A percentile compares a stretch with the other conserved stretches of the same genome.
Evolutionary conservation across 2,888 invertebrate species (phyloP).

Genomic region (Entomobrya proxima): DNA sequence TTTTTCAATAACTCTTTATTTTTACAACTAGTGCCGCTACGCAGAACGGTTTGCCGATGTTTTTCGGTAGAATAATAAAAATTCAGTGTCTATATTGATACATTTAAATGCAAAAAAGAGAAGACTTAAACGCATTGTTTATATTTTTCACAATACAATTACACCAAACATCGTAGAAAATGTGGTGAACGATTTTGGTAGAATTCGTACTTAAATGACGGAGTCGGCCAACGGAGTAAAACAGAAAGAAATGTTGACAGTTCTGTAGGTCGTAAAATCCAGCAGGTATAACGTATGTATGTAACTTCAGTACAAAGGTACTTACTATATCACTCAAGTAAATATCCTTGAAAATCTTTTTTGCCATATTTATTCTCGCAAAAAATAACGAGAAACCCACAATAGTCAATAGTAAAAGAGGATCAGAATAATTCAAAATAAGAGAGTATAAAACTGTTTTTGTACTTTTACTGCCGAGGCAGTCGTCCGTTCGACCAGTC

Average conservation of each 20-base stretch:
- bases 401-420: not conserved
- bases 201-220: no score
- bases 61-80: no score
- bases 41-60: not conserved
- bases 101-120: no score
- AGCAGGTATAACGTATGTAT: slow-evolving; percentile 3
- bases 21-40: slow-evolving; percentile 26
- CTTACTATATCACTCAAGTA: not conserved
- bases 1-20: slow-evolving; percentile 36
- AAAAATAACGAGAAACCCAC: slow-evolving; percentile 1
- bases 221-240: slow-evolving; percentile 20
- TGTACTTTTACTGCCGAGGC: slow-evolving; percentile 37
- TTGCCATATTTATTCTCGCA: slow-evolving; percentile 14
- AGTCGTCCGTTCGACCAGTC: slow-evolving; percentile 11
- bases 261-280: slow-evolving; percentile 49
- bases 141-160: no score
- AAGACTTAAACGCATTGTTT: no score
- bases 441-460: not conserved
- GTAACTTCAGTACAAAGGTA: not conserved
- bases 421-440: not conserved
- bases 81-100: not conserved
- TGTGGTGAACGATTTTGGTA: no score
- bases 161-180: no score
- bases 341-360: slow-evolving; percentile 7
- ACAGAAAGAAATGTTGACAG: slow-evolving; percentile 35